Base-by-base conservation (phyloP, 2,888 invertebrate species). In the Neoascia interrupta region DNA sequence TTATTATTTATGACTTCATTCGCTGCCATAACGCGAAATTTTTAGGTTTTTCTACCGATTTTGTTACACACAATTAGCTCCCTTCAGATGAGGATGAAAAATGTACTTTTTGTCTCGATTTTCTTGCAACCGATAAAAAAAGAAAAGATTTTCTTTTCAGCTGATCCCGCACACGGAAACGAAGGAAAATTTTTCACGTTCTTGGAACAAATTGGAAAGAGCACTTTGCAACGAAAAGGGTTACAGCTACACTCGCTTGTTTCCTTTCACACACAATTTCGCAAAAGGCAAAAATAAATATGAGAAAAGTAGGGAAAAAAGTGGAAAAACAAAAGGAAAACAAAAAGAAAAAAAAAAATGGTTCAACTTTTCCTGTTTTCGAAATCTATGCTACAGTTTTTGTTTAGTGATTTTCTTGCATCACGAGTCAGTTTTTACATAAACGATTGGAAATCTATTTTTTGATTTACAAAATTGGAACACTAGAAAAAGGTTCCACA, bases 1-100 rank as follows among this genome's bases (percentile, higher is more conserved):
- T 79, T 79, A 26, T 79, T 79, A 66, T 79, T 79, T 72, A 79
- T 56, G 66, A 79, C 79, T 66, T 79, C 79, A 26, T 79, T 72
- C 41, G 79, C 79, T 66, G 79, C 79, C 79, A 79, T 79, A 54
- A 28, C 37, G 36, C 47, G n/a, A n/a, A n/a, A n/a, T n/a, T 73
- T 28, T 45, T 8, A 28, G 31, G 21, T 37, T 23, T 66, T 64
- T 11, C 36, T 45, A 68, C 70, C 28, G 63, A 70, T 64, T 63
- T 13, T 53, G 49, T 5, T n/a, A n/a, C n/a, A n/a, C n/a, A n/a
- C n/a, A n/a, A n/a, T n/a, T n/a, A n/a, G n/a, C n/a, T n/a, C n/a
- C n/a, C n/a, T n/a, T n/a, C n/a, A n/a, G n/a, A n/a, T n/a, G n/a
- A n/a, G n/a, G n/a, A n/a, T n/a, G n/a, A n/a, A 54, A 18, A 36